These are phyloP conservation scores for Lucilia cuprina DNA, from an alignment of 1,140 invertebrate species.

Conservation along the genomic window DNA sequence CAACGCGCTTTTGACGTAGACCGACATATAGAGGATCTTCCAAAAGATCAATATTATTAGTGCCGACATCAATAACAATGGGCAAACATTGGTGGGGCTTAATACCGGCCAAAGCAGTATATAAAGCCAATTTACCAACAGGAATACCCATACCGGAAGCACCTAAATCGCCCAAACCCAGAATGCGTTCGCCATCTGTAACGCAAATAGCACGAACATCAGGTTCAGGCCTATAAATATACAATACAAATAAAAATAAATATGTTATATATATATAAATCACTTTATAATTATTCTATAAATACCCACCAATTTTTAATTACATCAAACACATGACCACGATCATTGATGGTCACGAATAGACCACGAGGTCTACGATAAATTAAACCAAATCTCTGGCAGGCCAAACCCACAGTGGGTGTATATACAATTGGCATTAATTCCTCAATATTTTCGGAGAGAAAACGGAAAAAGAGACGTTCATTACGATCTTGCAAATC, in stretches of 20 bases:
- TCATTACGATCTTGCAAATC: conserved; percentile 94
- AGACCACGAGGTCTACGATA: conserved; percentile 93
- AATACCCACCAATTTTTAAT: conserved; percentile 79
- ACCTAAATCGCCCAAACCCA: conserved; percentile 93
- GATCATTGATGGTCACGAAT: conserved; percentile 96
- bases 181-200: conserved; percentile 93
- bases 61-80: conserved; percentile 92
- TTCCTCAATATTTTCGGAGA: conserved; percentile 92
- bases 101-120: conserved; percentile 92
- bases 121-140: conserved; percentile 91
- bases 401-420: conserved; percentile 97
- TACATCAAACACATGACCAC: conserved; percentile 89
- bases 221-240: conserved; percentile 72
- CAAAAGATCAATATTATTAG: conserved; percentile 86
- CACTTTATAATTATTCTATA: neutral
- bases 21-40: conserved; percentile 97
- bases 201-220: conserved; percentile 93
- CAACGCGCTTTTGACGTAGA: conserved; percentile 82
- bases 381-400: conserved; percentile 95
- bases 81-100: conserved; percentile 93
- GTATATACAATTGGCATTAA: conserved; percentile 99
- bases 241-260: neutral
- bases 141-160: conserved; percentile 92
- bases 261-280: neutral
- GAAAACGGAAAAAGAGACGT: conserved; percentile 91